Evolutionary conservation across 2,888 invertebrate genomes (phyloP).

Genomic region (Zygothrica quintamaculata): DNA sequence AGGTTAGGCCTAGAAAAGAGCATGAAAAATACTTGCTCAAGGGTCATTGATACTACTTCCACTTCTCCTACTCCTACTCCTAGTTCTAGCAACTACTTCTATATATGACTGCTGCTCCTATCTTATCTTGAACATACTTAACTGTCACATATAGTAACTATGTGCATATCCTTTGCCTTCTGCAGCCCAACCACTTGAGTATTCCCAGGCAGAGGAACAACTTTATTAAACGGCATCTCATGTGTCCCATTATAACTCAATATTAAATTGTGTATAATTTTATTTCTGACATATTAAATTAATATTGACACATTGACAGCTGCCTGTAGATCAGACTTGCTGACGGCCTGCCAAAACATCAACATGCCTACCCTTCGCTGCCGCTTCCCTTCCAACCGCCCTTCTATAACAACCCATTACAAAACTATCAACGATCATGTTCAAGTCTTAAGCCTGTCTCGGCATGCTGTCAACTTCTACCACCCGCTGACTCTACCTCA

Average conservation of each 20-base stretch:
- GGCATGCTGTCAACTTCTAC: constrained; percentile 41
- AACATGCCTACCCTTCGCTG: too few species aligned
- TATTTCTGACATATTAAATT: constrained; percentile 76
- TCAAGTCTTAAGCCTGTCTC: constrained; percentile 24
- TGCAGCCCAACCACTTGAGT: constrained; percentile 34
- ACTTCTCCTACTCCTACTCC: too few species aligned
- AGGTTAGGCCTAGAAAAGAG: constrained; percentile 16
- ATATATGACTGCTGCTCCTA: too few species aligned
- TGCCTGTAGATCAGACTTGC: constrained; percentile 47
- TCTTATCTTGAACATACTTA: constrained; percentile 7
- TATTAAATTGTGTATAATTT: constrained; percentile 72
- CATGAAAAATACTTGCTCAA: not conserved
- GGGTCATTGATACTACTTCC: constrained; percentile 16
- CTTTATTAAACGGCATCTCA: constrained; percentile 26
- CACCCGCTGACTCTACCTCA: constrained; percentile 58
- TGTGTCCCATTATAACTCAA: constrained; percentile 63
- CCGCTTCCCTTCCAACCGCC: constrained; percentile 16
- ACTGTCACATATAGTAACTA: constrained; percentile 25
- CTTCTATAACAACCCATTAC: constrained; percentile 33
- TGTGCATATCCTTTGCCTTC: constrained; percentile 19
- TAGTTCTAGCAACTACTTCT: not conserved
- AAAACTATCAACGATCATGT: constrained; percentile 47
- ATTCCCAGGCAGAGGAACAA: constrained; percentile 33
- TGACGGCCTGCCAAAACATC: constrained; percentile 63
- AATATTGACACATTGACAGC: constrained; percentile 81